Evolutionary conservation across 2,888 invertebrate species (phyloP).

Genomic region (Camptogramma bilineatum): DNA sequence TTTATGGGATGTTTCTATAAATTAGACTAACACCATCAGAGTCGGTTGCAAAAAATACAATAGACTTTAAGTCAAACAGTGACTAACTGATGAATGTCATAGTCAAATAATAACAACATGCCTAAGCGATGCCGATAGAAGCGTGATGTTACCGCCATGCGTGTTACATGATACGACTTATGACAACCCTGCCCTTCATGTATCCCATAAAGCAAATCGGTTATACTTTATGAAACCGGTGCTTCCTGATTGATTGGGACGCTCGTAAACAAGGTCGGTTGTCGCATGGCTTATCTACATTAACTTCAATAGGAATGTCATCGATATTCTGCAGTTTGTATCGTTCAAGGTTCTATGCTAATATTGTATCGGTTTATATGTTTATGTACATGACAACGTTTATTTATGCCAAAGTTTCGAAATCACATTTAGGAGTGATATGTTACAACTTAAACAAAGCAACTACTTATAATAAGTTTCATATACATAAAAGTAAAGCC

Average conservation of each 20-base stretch:
- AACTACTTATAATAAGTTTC: too few relatives aligned
- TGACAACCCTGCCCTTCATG: conserved; percentile 25
- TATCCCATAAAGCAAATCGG: conserved; percentile 30
- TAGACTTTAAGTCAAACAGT: too few relatives aligned
- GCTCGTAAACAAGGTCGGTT: conserved; percentile 59
- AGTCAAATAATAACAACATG: too few relatives aligned
- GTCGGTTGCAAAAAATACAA: too few relatives aligned
- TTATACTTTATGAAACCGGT: conserved; percentile 59
- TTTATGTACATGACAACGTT: conserved; percentile 5
- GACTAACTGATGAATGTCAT: too few relatives aligned
- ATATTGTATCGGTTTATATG: conserved; percentile 7
- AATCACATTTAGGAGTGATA: background rate
- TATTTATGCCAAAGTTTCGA: background rate
- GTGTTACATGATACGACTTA: conserved; percentile 11
- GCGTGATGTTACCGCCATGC: background rate
- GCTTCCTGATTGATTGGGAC: conserved; percentile 65
- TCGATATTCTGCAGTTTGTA: conserved; percentile 30
- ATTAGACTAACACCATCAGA: too few relatives aligned
- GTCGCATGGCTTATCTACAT: conserved; percentile 50
- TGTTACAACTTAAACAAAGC: too few relatives aligned
- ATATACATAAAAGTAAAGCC: too few relatives aligned
- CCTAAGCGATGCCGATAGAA: too few relatives aligned
- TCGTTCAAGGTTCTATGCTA: conserved; percentile 33
- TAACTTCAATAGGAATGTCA: conserved; percentile 33
- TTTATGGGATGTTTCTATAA: too few relatives aligned